These are phyloP conservation scores for Drosophila teissieri DNA, from an alignment of 1,140 invertebrate genomes.

Conservation along the genomic window DNA sequence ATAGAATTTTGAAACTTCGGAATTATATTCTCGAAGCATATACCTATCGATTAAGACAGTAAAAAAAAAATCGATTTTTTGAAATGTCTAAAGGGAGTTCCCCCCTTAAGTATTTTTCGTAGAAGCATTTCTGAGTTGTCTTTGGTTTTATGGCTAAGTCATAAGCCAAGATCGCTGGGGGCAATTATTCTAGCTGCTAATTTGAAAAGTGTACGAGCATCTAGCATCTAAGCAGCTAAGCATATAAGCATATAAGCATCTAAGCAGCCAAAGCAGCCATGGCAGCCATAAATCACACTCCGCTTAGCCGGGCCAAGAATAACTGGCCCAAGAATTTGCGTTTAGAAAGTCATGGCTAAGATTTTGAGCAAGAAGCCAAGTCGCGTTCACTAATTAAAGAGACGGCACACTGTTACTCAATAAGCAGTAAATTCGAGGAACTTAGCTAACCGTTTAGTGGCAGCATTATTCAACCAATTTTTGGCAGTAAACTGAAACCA, in stretches of 20 bases:
- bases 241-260: conserved; percentile 20
- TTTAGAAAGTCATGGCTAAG: conserved; percentile 60
- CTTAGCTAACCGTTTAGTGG: conserved; percentile 28
- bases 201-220: conserved; percentile 59
- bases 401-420: conserved; percentile 38
- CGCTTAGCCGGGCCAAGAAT: conserved; percentile 27
- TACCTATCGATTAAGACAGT: too few species aligned
- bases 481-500: neutral
- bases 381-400: conserved; percentile 38
- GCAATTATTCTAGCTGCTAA: conserved; percentile 54
- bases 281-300: conserved; percentile 56
- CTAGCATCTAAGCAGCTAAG: conserved; percentile 26
- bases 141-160: conserved; percentile 13
- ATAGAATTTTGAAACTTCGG: too few species aligned
- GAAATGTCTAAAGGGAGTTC: too few species aligned
- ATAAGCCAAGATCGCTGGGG: conserved; percentile 40
- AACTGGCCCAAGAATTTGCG: conserved; percentile 43
- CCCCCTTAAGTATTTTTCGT: conserved; percentile 28
- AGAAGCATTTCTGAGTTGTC: conserved; percentile 23
- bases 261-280: conserved; percentile 33
- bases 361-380: conserved; percentile 24
- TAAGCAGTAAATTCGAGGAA: conserved; percentile 10
- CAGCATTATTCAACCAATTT: neutral
- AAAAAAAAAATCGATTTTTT: too few species aligned
- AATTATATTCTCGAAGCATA: too few species aligned